These are phyloP conservation scores for Onthophagus taurus DNA, from an alignment of 1,140 invertebrate species.

Conservation along the genomic window DNA sequence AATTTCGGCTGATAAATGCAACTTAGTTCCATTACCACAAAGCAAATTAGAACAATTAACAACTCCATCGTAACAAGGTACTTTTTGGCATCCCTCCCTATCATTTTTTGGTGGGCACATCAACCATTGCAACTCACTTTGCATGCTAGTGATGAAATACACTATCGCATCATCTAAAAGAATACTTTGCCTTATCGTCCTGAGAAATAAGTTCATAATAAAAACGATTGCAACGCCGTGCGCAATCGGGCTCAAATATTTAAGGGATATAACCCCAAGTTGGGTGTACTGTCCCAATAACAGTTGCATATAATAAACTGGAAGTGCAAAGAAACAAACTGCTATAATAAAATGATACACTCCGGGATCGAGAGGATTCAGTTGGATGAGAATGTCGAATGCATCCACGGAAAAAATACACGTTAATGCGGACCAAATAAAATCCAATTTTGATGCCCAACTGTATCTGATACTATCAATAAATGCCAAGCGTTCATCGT, in stretches of 20 bases:
- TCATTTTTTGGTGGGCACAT: not conserved
- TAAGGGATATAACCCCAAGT: conserved; percentile 1
- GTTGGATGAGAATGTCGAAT: conserved; percentile 1
- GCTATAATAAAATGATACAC: not conserved
- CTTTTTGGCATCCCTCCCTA: conserved; percentile 1
- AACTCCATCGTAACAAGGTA: conserved; percentile 1
- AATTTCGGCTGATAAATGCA: too few species aligned
- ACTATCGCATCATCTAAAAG: conserved; percentile 1
- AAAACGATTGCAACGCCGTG: not conserved
- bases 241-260: conserved; percentile 7
- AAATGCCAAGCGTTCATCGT: too few species aligned
- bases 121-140: conserved; percentile 4
- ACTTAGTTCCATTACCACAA: too few species aligned
- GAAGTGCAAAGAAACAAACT: not conserved
- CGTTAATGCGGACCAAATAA: not conserved
- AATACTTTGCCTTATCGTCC: conserved; percentile 2
- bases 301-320: conserved; percentile 5
- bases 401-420: conserved; percentile 4
- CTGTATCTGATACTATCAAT: too few species aligned
- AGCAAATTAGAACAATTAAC: too few species aligned
- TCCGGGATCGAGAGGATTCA: not conserved
- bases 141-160: conserved; percentile 4
- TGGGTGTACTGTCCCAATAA: conserved; percentile 8
- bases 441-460: conserved; percentile 8
- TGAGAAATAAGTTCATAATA: conserved; percentile 5